A percentile compares a stretch with the other conserved stretches of the same genome.
These are phyloP conservation scores for Xiphophorus couchianus DNA, from an alignment of 2,113 vertebrate species.

Conservation along the genomic window DNA sequence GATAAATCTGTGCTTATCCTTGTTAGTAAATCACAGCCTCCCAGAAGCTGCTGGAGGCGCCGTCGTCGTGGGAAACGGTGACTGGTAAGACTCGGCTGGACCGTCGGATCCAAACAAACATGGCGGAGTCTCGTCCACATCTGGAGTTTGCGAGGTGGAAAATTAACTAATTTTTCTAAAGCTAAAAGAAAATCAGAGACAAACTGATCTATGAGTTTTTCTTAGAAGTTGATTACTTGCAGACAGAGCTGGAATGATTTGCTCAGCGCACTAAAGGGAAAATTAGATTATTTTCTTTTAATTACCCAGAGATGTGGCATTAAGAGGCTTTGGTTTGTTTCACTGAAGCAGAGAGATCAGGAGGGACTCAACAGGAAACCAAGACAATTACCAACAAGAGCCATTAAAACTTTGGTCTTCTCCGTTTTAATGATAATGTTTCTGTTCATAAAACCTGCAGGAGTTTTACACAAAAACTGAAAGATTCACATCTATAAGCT, in stretches of 20 bases:
- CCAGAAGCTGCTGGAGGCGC: conserved; percentile 24
- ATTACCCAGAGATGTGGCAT: neutral
- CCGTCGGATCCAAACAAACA: neutral
- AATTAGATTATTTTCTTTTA: neutral
- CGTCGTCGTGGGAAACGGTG: neutral
- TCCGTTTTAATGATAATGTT: neutral
- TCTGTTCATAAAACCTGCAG: neutral
- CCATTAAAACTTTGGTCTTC: neutral
- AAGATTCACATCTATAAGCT: too few relatives aligned
- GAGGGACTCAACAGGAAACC: neutral
- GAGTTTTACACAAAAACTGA: too few relatives aligned
- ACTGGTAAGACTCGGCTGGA: conserved; percentile 16
- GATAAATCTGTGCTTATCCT: conserved; percentile 88
- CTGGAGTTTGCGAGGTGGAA: conserved; percentile 32
- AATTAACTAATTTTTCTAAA: conserved; percentile 20
- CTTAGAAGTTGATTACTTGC: neutral
- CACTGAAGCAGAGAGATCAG: neutral
- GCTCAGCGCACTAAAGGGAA: conserved; percentile 22
- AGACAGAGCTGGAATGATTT: conserved; percentile 19
- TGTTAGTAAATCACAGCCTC: conserved; percentile 73
- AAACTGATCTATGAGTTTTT: neutral
- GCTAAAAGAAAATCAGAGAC: neutral
- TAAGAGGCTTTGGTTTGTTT: neutral
- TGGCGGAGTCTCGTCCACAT: neutral
- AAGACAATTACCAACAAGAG: neutral